Conservation (phyloP, 2,797 vertebrate species). For the Tragelaphus eurycerus region DNA sequence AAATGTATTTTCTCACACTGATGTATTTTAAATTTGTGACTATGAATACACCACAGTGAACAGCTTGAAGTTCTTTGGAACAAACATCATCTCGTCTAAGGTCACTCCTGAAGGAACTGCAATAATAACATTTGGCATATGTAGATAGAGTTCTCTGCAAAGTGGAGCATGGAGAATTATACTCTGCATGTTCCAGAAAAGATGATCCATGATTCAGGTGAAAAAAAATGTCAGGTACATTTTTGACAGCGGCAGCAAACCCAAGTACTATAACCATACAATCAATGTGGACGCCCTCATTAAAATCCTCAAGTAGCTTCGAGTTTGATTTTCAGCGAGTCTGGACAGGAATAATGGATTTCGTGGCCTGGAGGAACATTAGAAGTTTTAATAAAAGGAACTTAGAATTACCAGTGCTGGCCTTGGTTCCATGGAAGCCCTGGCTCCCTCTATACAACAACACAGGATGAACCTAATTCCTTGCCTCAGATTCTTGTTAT, state of each 20-base stretch:
- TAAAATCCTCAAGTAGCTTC: conserved; percentile 65
- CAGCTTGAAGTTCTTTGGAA: conserved; percentile 68
- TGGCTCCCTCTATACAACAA: neutral
- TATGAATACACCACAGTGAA: conserved; percentile 54
- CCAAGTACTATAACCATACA: conserved; percentile 57
- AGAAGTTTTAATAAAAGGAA: conserved; percentile 70
- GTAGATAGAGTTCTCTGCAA: conserved; percentile 52
- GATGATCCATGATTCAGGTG: conserved; percentile 68
- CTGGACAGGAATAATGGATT: conserved; percentile 64
- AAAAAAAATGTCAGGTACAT: conserved; percentile 60
- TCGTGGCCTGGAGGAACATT: conserved; percentile 61
- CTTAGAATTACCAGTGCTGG: conserved; percentile 31
- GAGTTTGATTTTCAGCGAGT: conserved; percentile 54
- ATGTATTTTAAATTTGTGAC: conserved; percentile 69
- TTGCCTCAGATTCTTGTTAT: conserved; percentile 19
- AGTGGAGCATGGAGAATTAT: conserved; percentile 56
- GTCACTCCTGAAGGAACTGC: conserved; percentile 75
- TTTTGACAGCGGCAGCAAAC: conserved; percentile 65
- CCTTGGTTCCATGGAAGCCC: conserved; percentile 30
- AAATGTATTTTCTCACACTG: conserved; percentile 60
- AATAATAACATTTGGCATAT: conserved; percentile 69
- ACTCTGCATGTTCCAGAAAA: conserved; percentile 60
- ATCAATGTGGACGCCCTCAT: conserved; percentile 68
- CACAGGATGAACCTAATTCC: conserved; percentile 22
- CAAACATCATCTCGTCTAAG: conserved; percentile 51